phyloP scores from a whole-genome alignment of 2,113 vertebrate genomes.

The Corythoichthys haematopterus region DNA sequence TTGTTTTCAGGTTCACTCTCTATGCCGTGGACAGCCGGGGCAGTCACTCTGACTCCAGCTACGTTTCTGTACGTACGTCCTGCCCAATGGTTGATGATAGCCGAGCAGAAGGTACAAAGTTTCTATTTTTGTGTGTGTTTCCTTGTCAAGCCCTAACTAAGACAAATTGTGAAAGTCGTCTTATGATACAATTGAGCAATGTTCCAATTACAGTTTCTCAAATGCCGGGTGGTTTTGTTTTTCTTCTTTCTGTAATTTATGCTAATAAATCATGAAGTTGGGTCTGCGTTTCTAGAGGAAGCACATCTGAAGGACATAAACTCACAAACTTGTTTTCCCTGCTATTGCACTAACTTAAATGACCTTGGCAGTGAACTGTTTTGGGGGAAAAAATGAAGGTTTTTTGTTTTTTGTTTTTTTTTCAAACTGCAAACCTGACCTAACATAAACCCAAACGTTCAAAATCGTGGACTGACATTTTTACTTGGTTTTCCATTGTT shows the following conservation, averaged over 20 bases:
- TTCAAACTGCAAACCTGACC: not conserved
- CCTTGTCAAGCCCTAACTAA: not conserved
- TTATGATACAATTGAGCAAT: constrained; percentile 3
- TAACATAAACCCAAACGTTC: not conserved
- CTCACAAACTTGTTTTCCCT: constrained; percentile 8
- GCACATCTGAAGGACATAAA: constrained; percentile 11
- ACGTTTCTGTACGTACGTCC: constrained; percentile 86
- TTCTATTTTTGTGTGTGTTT: not conserved
- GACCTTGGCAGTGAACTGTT: not conserved
- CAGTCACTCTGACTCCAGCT: constrained; percentile 86
- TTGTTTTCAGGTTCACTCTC: constrained; percentile 82
- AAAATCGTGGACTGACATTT: not conserved
- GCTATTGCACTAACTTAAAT: constrained; percentile 2
- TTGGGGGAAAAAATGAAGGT: not conserved
- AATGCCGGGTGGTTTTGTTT: constrained; percentile 5
- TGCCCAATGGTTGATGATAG: constrained; percentile 94
- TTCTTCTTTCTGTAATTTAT: constrained; percentile 3
- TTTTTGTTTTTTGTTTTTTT: not conserved
- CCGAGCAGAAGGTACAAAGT: constrained; percentile 87
- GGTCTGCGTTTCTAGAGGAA: constrained; percentile 1
- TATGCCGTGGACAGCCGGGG: constrained; percentile 91
- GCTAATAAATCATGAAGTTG: constrained; percentile 7
- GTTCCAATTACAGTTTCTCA: constrained; percentile 3
- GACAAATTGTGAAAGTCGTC: not conserved
- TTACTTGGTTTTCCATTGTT: not conserved